A percentile compares a stretch with the other conserved stretches of the same genome.
phyloP scores from a whole-genome alignment of 2,888 invertebrate genomes.

The Caenorhabditis sp. region DNA sequence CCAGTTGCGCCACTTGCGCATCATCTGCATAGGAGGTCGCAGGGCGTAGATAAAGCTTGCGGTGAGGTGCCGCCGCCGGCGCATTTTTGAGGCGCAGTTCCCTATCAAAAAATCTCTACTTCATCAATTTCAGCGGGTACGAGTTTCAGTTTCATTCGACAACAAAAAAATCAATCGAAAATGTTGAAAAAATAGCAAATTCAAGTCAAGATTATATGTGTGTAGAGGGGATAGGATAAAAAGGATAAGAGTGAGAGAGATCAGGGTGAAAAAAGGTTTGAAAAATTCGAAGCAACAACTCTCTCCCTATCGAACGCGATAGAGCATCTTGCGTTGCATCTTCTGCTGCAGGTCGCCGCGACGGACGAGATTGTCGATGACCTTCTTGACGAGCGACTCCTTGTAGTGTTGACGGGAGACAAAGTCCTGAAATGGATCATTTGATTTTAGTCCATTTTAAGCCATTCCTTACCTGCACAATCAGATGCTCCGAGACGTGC shows the following conservation, averaged over 20 bases:
- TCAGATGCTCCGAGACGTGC: constrained; percentile 90
- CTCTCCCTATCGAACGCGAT: constrained; percentile 90
- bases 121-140: no score
- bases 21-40: no score
- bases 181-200: background rate
- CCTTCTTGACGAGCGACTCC: constrained; percentile 90
- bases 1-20: no score
- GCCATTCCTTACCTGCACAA: constrained; percentile 86
- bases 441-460: no score
- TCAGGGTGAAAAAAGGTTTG: background rate
- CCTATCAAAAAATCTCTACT: no score
- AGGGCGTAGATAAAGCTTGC: no score
- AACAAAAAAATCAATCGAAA: no score
- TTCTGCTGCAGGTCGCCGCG: constrained; percentile 97
- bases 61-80: no score
- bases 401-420: constrained; percentile 88
- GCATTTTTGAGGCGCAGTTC: no score
- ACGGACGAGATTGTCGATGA: constrained; percentile 94
- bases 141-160: no score
- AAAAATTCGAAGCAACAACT: background rate
- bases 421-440: constrained; percentile 86
- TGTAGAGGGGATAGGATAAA: no score
- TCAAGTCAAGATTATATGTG: background rate
- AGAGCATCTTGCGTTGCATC: constrained; percentile 97
- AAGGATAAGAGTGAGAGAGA: constrained; percentile 14